These are phyloP conservation scores for Thera britannica DNA, from an alignment of 2,888 invertebrate genomes.

Conservation along the genomic window DNA sequence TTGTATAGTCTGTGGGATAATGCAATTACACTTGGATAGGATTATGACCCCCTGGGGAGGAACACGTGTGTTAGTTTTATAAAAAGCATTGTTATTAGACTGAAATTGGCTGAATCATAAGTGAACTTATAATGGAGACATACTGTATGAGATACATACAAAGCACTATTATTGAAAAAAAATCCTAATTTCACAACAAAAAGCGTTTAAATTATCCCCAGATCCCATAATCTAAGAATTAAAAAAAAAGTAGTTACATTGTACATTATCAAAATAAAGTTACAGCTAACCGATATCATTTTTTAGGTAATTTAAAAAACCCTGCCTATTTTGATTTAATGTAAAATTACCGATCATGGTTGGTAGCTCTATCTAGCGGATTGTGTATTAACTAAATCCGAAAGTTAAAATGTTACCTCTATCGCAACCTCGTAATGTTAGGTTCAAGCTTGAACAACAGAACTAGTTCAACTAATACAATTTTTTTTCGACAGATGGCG, in stretches of 20 bases:
- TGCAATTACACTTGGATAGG: slow-evolving; percentile 11
- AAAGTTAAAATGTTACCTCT: neutral
- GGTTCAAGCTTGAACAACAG: neutral
- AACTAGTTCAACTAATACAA: neutral
- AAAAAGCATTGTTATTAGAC: neutral
- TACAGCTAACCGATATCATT: too few species aligned
- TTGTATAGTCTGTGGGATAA: slow-evolving; percentile 14
- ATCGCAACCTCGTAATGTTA: neutral
- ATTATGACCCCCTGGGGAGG: neutral
- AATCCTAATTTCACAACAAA: too few species aligned
- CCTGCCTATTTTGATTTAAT: too few species aligned
- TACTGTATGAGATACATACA: too few species aligned
- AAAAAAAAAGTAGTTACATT: too few species aligned
- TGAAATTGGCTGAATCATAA: too few species aligned
- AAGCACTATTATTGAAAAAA: too few species aligned
- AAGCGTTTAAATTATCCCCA: too few species aligned
- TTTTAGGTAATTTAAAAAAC: too few species aligned
- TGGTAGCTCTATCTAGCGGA: slow-evolving; percentile 17
- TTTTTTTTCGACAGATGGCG: slow-evolving; percentile 14
- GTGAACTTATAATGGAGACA: too few species aligned
- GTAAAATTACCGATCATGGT: neutral
- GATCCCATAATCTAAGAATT: too few species aligned
- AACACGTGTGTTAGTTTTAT: slow-evolving; percentile 1
- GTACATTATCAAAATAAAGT: too few species aligned
- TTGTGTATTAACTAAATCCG: neutral